Base-by-base conservation (phyloP, 2,888 invertebrate genomes). In the Cenopis cana region DNA sequence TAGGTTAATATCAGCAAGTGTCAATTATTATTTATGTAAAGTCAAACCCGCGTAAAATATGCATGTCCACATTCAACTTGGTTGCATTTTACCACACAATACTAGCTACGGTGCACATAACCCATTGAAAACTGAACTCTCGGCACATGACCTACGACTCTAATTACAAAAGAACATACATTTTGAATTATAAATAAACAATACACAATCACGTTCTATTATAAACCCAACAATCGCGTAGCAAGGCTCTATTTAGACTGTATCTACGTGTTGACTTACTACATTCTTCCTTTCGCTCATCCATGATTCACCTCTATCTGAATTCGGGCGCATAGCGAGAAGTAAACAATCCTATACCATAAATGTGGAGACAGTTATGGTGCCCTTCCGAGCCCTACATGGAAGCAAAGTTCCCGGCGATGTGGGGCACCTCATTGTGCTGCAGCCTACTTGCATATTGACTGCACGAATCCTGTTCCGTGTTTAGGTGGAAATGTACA, bases 321-420 rank as follows among this genome's bases (percentile, higher is more conserved):
- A 56, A 46, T 55, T 66, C 55, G 55, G 46, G 46, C 55, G 55
- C 41, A 33, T 12, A 66, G 55, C 65, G 41, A 64, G 64, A 65
- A 66, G 65, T 65, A 66, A 66, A 66, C 65, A 66, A 66, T 66
- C 56, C 54, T 66, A 66, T 66, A 41, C 56, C 55, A 56, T 56
- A 56, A 66, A 56, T 8, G 65, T 12, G 29, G 56, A 56, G 65
- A 66, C 65, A 66, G 65, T 66, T 66, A 66, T 56, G 55, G 65
- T 54, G 64, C 65, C 65, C 65, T 65, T 55, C 65, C 8, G n/a
- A 55, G 65, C 65, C 65, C 29, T 56, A 66, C 56, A 66, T 56
- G 65, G 65, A 8, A 14, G 46, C 65, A 56, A 33, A 66, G 65
- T 66, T 65, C 56, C 65, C 56, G 5, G 46, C 56, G 18, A 66